Evolutionary conservation across 2,888 invertebrate species (phyloP), one percentile per base, ranked within the genome.

Genomic region (Calliopum simillimum): DNA sequence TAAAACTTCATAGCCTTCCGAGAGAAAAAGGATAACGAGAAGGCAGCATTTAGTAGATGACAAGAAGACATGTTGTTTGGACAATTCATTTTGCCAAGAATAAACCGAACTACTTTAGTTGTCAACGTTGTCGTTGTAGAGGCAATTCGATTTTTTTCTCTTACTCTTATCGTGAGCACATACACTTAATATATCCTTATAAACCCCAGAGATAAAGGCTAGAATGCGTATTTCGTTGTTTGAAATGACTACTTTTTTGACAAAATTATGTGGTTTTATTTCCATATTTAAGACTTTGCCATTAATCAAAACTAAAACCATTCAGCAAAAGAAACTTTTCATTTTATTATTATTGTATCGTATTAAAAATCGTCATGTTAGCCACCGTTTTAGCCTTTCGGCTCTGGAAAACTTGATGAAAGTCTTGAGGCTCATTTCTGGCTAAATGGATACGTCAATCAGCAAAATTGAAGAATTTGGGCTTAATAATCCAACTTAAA

Each of bases 51-150:
- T 6, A 33, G 33, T 5, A 43, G 16, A 41, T 19, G 19, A 16
- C 33, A 33, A 2, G 33, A 53, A 65, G 53, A 65, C 68, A 62
- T 62, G 61, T 62, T 68, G 62, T 55, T 61, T 68, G 68, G 68
- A 68, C 68, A 62, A 55, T 62, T 62, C 68, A 55, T 62, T 53
- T 68, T 23, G 46, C 53, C 19, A 51, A 43, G 8, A 11, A 43
- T 59, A 41, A 49, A 51, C 51, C 64, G 19, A 41, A 64, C 51
- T 51, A 53, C 49, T 64, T 51, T 51, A 51, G 51, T 43, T 61
- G 46, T 61, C 46, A 44, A 46, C 21, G 61, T 23, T 46, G 61
- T 46, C 21, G 61, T 23, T 46, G 61, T 46, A 46, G 61, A 61
- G 46, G 21, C 61, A 44, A 61, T 61, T 61, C 19, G 44, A 46